These are phyloP conservation scores for Danio tinwini DNA, from an alignment of 2,797 vertebrate genomes.

Conservation along the genomic window DNA sequence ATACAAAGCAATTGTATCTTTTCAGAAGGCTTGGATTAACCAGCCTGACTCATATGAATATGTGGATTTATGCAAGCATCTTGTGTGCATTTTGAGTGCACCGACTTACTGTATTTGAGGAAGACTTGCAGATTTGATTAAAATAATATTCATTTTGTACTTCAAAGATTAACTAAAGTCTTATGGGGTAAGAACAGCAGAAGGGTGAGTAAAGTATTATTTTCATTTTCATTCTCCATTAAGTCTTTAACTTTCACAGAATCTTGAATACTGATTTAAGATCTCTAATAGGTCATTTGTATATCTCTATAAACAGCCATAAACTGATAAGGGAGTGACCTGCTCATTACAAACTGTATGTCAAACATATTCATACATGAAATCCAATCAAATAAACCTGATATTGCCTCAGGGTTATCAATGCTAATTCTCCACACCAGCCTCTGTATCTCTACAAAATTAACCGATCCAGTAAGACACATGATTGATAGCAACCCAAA, in stretches of 20 bases:
- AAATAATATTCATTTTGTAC: no score
- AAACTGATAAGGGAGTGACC: neutral
- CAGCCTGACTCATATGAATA: no score
- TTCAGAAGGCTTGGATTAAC: no score
- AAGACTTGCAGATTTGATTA: no score
- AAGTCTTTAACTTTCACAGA: neutral
- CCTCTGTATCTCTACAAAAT: neutral
- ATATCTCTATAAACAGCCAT: neutral
- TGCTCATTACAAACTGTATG: neutral
- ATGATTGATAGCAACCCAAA: conserved; percentile 3
- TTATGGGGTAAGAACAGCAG: no score
- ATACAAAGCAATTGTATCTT: no score
- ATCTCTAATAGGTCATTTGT: neutral
- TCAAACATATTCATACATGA: neutral
- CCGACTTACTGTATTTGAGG: no score
- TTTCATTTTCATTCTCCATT: no score
- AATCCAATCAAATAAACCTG: neutral
- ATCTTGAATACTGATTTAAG: neutral
- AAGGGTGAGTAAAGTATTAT: no score
- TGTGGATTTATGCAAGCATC: no score
- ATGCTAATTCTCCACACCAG: neutral
- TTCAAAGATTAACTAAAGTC: no score
- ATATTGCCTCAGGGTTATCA: neutral
- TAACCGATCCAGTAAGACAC: neutral
- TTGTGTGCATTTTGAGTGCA: no score